These are phyloP conservation scores for Conomelus anceps DNA, from an alignment of 2,888 invertebrate genomes.

Conservation along the genomic window DNA sequence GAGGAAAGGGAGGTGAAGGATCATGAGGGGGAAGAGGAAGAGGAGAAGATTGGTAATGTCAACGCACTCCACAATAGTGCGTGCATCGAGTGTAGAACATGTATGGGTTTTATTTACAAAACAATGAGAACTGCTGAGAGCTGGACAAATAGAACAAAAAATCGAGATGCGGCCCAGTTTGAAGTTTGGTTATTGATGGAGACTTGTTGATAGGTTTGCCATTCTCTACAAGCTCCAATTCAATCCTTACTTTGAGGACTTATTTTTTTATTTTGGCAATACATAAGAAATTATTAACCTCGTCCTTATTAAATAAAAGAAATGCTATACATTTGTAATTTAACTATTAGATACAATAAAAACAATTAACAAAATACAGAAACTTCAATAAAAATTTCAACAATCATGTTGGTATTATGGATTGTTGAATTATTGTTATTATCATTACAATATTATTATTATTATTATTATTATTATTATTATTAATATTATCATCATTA, in stretches of 20 bases:
- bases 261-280: too few relatives aligned
- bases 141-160: background rate
- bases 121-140: background rate
- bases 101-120: background rate
- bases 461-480: too few relatives aligned
- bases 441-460: too few relatives aligned
- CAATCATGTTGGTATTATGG: too few relatives aligned
- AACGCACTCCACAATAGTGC: background rate
- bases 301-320: too few relatives aligned
- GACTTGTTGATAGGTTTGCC: background rate
- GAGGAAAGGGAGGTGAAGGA: background rate
- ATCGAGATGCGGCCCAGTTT: background rate
- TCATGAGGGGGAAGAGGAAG: background rate
- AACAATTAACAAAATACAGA: too few relatives aligned
- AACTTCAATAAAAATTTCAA: too few relatives aligned
- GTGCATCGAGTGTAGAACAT: background rate
- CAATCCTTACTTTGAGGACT: background rate
- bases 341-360: too few relatives aligned
- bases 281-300: too few relatives aligned
- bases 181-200: background rate
- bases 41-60: background rate
- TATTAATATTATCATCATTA: too few relatives aligned
- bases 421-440: too few relatives aligned
- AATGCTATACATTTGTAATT: too few relatives aligned
- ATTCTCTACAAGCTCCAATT: background rate